A percentile compares a stretch with the other conserved stretches of the same genome.
Evolutionary conservation across 2,888 invertebrate genomes (phyloP).

Genomic region (Oxycera nigricornis): DNA sequence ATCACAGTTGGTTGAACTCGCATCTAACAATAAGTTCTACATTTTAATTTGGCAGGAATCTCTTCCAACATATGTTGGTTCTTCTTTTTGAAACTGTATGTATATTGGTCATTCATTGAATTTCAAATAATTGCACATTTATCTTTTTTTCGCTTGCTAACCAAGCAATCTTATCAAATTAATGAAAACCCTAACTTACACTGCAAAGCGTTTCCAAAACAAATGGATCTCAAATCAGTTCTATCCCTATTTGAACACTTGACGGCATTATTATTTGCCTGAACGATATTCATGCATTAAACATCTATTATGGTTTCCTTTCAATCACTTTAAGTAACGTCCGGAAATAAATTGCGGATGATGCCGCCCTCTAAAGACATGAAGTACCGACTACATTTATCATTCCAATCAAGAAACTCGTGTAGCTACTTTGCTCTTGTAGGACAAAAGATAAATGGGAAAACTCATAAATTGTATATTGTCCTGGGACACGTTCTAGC

Average conservation of each 20-base stretch:
- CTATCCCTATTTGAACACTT: not conserved
- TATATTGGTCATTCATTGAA: too few relatives aligned
- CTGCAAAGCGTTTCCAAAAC: too few relatives aligned
- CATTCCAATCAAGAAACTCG: not conserved
- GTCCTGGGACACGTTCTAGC: not conserved
- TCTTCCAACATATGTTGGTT: too few relatives aligned
- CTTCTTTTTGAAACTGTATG: too few relatives aligned
- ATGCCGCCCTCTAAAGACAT: not conserved
- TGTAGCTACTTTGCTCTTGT: not conserved
- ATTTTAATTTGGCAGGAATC: too few relatives aligned
- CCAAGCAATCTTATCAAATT: too few relatives aligned
- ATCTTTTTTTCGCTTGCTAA: too few relatives aligned
- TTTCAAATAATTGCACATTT: too few relatives aligned
- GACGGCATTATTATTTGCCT: not conserved
- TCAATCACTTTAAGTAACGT: not conserved
- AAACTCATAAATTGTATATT: not conserved
- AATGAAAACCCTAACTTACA: too few relatives aligned
- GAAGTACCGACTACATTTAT: not conserved
- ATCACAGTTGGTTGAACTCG: too few relatives aligned
- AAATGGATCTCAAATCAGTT: not conserved
- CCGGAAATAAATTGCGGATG: not conserved
- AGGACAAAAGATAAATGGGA: not conserved
- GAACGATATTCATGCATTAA: not conserved
- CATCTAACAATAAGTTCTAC: too few relatives aligned
- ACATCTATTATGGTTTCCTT: not conserved